A percentile compares a stretch with the other conserved stretches of the same genome.
phyloP scores from a whole-genome alignment of 2,113 vertebrate genomes.

The Pithys albifrons region DNA sequence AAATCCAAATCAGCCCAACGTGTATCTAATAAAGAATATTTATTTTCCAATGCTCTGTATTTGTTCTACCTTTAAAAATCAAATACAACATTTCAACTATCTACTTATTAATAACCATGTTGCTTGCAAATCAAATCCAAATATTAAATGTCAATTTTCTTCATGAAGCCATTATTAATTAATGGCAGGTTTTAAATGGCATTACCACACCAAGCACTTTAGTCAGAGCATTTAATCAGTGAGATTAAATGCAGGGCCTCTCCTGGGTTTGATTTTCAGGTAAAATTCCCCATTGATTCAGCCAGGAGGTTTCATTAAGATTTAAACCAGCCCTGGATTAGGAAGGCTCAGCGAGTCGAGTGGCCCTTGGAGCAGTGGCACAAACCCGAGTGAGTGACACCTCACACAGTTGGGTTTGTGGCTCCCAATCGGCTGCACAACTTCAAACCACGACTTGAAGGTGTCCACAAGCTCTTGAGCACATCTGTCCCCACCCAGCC shows the following conservation, averaged over 20 bases:
- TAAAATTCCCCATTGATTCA: neutral
- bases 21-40: neutral
- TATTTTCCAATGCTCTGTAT: neutral
- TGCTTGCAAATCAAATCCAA: neutral
- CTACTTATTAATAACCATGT: neutral
- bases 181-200: neutral
- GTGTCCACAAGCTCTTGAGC: neutral
- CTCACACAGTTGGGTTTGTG: neutral
- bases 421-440: neutral
- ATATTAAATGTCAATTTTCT: neutral
- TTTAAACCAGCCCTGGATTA: neutral
- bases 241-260: neutral
- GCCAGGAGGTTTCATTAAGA: neutral
- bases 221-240: neutral
- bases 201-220: neutral
- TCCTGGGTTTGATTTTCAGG: neutral
- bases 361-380: neutral
- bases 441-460: neutral
- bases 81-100: neutral
- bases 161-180: neutral
- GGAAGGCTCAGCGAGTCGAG: neutral
- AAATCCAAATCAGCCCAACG: neutral
- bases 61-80: neutral
- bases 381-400: neutral
- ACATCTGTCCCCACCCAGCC: neutral